These are phyloP conservation scores for Ochropleura leucogaster DNA, from an alignment of 2,888 invertebrate genomes.

Conservation along the genomic window DNA sequence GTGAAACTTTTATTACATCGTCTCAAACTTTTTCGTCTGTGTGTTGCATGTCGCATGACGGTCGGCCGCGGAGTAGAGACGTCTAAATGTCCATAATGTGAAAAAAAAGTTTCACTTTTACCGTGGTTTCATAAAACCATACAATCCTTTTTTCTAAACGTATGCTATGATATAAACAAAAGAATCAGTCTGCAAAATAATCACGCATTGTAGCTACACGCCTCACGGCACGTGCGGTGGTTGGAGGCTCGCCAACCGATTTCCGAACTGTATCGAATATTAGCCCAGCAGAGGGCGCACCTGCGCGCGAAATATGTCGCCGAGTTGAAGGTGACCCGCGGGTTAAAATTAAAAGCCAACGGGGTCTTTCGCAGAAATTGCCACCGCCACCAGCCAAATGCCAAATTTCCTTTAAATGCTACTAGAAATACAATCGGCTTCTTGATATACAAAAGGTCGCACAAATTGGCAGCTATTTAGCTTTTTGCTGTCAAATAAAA, in stretches of 20 bases:
- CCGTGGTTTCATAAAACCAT: no score
- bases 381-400: conserved; percentile 54
- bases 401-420: conserved; percentile 52
- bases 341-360: conserved; percentile 63
- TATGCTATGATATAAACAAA: conserved; percentile 9
- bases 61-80: no score
- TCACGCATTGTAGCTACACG: conserved; percentile 47
- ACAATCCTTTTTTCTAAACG: not conserved
- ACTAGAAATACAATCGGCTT: conserved; percentile 44
- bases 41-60: no score
- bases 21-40: no score
- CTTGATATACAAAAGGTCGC: conserved; percentile 49
- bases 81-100: no score
- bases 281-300: conserved; percentile 66
- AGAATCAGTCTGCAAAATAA: conserved; percentile 32
- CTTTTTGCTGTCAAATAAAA: conserved; percentile 33
- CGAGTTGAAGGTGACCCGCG: conserved; percentile 67
- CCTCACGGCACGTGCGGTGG: conserved; percentile 64
- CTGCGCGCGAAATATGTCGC: conserved; percentile 57
- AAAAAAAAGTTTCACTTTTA: no score
- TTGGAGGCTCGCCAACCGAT: conserved; percentile 71
- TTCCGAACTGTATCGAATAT: conserved; percentile 63
- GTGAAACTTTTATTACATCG: no score
- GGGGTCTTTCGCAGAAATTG: conserved; percentile 64
- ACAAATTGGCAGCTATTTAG: conserved; percentile 40